phyloP scores from a whole-genome alignment of 2,113 vertebrate species.

The Hylia prasina region DNA sequence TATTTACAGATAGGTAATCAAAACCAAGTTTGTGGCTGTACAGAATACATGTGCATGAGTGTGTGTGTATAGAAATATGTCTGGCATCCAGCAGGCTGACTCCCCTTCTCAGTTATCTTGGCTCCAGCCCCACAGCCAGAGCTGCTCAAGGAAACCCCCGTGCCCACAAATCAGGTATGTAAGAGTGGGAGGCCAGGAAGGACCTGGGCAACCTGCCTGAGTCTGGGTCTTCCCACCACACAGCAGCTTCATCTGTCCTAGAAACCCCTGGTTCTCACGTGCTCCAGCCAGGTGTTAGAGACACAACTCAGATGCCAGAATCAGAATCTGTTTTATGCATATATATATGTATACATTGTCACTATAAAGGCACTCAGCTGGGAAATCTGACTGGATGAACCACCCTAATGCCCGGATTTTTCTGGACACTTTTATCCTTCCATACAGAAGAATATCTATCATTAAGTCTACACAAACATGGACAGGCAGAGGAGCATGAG shows the following conservation, averaged over 20 bases:
- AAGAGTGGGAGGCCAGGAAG: background rate
- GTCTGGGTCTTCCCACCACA: background rate
- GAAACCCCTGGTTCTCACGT: background rate
- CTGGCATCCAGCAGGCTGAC: background rate
- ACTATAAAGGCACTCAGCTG: background rate
- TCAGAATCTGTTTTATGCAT: background rate
- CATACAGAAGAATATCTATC: background rate
- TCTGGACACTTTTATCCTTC: background rate
- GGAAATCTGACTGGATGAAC: background rate
- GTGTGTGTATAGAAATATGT: background rate
- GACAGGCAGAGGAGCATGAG: background rate
- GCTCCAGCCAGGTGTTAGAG: background rate
- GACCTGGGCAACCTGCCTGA: accelerated
- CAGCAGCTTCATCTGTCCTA: background rate
- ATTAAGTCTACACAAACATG: background rate
- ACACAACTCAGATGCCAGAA: background rate
- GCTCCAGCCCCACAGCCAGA: background rate
- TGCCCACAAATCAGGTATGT: background rate
- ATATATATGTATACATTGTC: background rate
- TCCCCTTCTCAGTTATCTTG: accelerated
- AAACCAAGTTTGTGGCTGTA: background rate
- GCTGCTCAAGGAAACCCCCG: background rate
- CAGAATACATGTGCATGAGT: background rate
- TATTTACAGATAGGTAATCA: background rate
- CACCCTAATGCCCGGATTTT: background rate